A percentile compares a stretch with the other conserved stretches of the same genome.
Evolutionary conservation across 2,113 vertebrate species (phyloP).

Genomic region (Vicugna pacos): DNA sequence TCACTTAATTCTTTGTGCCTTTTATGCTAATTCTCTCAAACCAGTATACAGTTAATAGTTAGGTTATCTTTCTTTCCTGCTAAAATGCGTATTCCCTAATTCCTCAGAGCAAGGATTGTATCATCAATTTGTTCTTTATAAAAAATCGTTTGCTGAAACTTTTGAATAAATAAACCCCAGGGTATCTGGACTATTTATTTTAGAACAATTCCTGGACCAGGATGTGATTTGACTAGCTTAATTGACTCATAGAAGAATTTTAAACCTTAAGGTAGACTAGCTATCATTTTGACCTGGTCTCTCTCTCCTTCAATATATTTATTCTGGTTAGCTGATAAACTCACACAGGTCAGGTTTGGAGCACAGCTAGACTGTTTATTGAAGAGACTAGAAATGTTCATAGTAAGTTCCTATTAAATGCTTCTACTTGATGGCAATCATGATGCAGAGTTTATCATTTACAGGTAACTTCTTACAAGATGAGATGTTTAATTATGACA

Average conservation of each 20-base stretch:
- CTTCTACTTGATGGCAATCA: neutral
- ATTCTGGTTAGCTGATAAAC: slow-evolving; percentile 52
- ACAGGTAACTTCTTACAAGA: slow-evolving; percentile 63
- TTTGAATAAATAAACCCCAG: neutral
- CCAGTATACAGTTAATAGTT: neutral
- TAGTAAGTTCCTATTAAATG: neutral
- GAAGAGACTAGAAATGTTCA: neutral
- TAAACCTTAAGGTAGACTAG: neutral
- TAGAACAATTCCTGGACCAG: slow-evolving; percentile 11
- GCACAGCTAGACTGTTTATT: neutral
- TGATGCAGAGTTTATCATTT: neutral
- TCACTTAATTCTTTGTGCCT: neutral
- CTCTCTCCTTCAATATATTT: neutral
- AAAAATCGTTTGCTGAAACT: neutral
- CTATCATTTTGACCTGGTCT: slow-evolving; percentile 7
- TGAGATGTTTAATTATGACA: neutral
- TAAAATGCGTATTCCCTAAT: neutral
- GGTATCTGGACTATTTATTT: neutral
- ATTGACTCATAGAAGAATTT: neutral
- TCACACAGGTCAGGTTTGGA: neutral
- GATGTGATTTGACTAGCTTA: neutral
- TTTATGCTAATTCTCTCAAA: neutral
- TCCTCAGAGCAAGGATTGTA: neutral
- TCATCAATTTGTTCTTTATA: neutral
- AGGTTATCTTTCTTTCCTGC: neutral